These are phyloP conservation scores for Solea senegalensis DNA, from an alignment of 2,113 vertebrate genomes.

Conservation along the genomic window DNA sequence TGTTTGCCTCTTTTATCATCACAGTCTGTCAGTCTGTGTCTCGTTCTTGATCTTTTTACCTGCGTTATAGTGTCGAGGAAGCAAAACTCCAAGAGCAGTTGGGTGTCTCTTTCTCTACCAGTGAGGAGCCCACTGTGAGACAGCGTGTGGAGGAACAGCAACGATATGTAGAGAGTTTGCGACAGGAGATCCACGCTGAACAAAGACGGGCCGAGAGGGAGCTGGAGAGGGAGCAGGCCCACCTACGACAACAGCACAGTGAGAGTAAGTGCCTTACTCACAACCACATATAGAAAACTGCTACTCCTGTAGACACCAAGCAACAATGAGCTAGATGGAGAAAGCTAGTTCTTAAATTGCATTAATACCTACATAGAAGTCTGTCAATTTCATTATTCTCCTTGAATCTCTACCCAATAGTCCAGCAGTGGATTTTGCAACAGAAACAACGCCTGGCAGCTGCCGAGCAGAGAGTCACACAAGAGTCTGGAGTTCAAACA, in stretches of 20 bases:
- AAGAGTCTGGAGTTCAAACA: conserved; percentile 82
- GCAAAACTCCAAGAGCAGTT: conserved; percentile 44
- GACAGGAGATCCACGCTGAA: conserved; percentile 85
- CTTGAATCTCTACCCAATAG: conserved; percentile 76
- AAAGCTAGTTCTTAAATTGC: not conserved
- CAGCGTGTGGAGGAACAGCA: conserved; percentile 80
- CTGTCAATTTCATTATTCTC: not conserved
- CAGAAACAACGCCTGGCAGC: conserved; percentile 82
- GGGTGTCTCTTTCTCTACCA: conserved; percentile 45
- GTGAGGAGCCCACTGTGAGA: conserved; percentile 71
- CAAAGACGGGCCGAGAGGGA: conserved; percentile 85
- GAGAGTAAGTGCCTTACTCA: conserved; percentile 81
- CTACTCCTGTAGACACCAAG: not conserved
- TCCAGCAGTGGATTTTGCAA: conserved; percentile 87
- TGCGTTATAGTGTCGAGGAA: conserved; percentile 48
- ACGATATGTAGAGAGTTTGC: conserved; percentile 82
- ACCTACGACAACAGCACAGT: conserved; percentile 80
- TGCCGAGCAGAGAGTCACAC: conserved; percentile 75
- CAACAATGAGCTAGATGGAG: not conserved
- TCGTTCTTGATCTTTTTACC: conserved; percentile 11
- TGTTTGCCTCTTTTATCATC: not conserved
- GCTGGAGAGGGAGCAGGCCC: conserved; percentile 84
- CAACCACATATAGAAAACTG: not conserved
- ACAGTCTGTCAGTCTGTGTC: not conserved
- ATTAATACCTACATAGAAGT: not conserved